Evolutionary conservation across 1,140 invertebrate species (phyloP).

Genomic region (Drosophila rufa): DNA sequence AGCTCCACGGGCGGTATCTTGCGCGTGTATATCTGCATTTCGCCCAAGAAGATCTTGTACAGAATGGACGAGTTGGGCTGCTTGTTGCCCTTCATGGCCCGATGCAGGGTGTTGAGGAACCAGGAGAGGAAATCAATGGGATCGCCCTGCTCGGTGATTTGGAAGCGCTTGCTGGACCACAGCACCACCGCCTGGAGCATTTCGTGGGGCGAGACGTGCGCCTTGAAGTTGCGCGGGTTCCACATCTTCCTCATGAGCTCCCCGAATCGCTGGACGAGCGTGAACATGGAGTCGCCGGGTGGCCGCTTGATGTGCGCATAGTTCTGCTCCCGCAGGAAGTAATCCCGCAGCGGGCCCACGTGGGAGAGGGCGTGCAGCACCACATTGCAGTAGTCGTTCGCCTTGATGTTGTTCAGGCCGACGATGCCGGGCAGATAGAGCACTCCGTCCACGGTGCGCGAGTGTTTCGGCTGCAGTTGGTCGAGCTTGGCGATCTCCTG

Average conservation of each 20-base stretch:
- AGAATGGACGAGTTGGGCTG: slow-evolving; percentile 95
- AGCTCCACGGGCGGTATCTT: slow-evolving; percentile 98
- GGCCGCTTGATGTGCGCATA: slow-evolving; percentile 95
- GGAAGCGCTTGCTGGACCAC: slow-evolving; percentile 99
- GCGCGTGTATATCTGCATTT: slow-evolving; percentile 97
- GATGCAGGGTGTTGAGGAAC: slow-evolving; percentile 97
- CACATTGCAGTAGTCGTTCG: slow-evolving; percentile 99
- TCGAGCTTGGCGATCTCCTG: slow-evolving; percentile 92
- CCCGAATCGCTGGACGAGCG: slow-evolving; percentile 98
- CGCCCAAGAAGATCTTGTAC: slow-evolving; percentile 97
- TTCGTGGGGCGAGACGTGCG: slow-evolving; percentile 99
- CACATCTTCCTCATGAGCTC: slow-evolving; percentile 99
- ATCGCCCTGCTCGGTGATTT: slow-evolving; percentile 99
- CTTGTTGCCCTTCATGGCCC: slow-evolving; percentile 94
- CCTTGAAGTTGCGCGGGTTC: slow-evolving; percentile 99
- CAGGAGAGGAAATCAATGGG: slow-evolving; percentile 98
- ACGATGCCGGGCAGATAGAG: slow-evolving; percentile 98
- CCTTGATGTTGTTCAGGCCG: slow-evolving; percentile 99
- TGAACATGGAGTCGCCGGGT: slow-evolving; percentile 95
- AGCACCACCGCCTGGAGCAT: slow-evolving; percentile 99
- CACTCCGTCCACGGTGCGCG: slow-evolving; percentile 96
- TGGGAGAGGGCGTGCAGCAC: slow-evolving; percentile 98
- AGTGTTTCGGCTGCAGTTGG: slow-evolving; percentile 91
- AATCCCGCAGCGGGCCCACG: slow-evolving; percentile 96
- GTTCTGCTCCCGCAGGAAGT: slow-evolving; percentile 97